phyloP scores from a whole-genome alignment of 92 coral and sea anemone genomes.

The Phenganax marumi region DNA sequence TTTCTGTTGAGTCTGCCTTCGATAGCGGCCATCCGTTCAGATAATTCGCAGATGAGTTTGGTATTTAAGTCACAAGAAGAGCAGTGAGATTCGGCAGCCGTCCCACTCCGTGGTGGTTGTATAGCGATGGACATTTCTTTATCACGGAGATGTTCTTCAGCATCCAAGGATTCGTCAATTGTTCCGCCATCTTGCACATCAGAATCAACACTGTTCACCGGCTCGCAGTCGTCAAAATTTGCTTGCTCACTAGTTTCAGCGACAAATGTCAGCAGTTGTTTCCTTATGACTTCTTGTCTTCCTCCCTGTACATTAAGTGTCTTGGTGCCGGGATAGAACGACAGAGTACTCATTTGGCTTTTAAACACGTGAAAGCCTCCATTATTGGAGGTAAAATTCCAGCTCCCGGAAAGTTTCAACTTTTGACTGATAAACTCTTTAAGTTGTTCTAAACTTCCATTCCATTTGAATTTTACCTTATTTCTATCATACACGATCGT shows the following conservation, averaged over 20 bases:
- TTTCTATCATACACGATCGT: background rate
- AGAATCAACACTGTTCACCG: background rate
- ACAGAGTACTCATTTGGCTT: background rate
- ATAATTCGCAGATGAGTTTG: too few relatives aligned
- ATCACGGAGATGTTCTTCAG: too few relatives aligned
- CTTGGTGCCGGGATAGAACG: background rate
- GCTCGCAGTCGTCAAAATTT: background rate
- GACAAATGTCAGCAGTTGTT: background rate
- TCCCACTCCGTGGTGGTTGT: too few relatives aligned
- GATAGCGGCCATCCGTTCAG: constrained; percentile 1
- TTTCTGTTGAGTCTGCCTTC: constrained; percentile 18
- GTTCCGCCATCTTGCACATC: too few relatives aligned
- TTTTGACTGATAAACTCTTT: background rate
- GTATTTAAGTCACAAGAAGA: too few relatives aligned
- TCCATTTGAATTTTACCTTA: background rate
- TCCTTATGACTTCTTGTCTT: background rate
- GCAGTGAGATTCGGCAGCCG: too few relatives aligned
- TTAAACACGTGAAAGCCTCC: background rate
- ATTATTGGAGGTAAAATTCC: background rate
- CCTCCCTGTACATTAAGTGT: background rate
- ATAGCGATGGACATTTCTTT: too few relatives aligned
- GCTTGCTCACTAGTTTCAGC: background rate
- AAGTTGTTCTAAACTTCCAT: background rate
- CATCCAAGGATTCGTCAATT: too few relatives aligned
- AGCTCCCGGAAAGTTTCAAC: background rate